Evolutionary conservation across 2,888 invertebrate species (phyloP), one percentile per base, ranked within the genome.

Genomic region (Pyrocoelia pectoralis): DNA sequence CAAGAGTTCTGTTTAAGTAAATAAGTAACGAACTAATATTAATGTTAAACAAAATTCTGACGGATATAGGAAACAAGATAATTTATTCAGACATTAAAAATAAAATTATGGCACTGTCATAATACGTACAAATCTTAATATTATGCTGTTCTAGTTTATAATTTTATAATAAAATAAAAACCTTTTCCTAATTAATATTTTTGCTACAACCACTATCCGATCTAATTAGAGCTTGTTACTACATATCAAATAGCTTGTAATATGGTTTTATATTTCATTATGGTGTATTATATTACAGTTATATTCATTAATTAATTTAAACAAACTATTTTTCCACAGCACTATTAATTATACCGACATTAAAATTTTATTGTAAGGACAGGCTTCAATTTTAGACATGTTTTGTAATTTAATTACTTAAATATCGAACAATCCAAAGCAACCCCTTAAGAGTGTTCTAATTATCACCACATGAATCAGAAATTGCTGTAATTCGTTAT

Each of bases 21-120:
- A n/a, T n/a, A n/a, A n/a, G n/a, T n/a, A n/a, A n/a, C n/a, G n/a
- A n/a, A n/a, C n/a, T n/a, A n/a, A n/a, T n/a, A n/a, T n/a, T n/a
- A n/a, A n/a, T n/a, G n/a, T n/a, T n/a, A n/a, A n/a, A n/a, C n/a
- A n/a, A n/a, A n/a, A n/a, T n/a, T n/a, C n/a, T n/a, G n/a, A n/a
- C n/a, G n/a, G n/a, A n/a, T n/a, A 33, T 33, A 33, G 33, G 33
- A 33, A 33, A 33, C 33, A 33, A 33, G 33, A 33, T n/a, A n/a
- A n/a, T 33, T 33, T 33, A 33, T 33, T 33, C n/a, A 33, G 33
- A 33, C 33, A 33, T 33, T 33, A 33, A 33, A 33, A 33, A 33
- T 33, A 33, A 33, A 33, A 33, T 33, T 33, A 33, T 33, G 33
- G 33, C 33, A 33, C 33, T 33, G 33, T 33, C 24, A 33, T 33